phyloP scores from a whole-genome alignment of 2,888 invertebrate genomes.

The Deilephila elpenor region DNA sequence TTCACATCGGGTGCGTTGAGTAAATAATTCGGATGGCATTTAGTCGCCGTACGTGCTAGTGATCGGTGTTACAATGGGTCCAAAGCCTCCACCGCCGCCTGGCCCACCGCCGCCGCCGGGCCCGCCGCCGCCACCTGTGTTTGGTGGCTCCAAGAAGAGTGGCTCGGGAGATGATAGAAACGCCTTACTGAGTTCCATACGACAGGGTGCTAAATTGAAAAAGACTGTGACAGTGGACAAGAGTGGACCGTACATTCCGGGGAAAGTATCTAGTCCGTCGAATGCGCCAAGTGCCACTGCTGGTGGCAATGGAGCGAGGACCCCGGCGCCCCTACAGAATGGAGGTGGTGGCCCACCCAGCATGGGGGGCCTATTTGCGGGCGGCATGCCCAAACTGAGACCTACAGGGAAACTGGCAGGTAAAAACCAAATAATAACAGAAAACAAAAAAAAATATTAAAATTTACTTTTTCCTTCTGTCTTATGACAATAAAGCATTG shows the following conservation, averaged over 20 bases:
- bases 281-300: constrained; percentile 58
- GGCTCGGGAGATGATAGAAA: constrained; percentile 86
- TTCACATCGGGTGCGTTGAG: constrained; percentile 37
- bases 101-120: constrained; percentile 87
- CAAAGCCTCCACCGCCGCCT: constrained; percentile 87
- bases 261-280: constrained; percentile 80
- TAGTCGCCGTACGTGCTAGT: constrained; percentile 49
- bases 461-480: too few relatives aligned
- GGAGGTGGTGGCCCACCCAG: constrained; percentile 70
- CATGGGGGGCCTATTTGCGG: constrained; percentile 91
- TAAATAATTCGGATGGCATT: constrained; percentile 58
- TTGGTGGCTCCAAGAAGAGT: constrained; percentile 73
- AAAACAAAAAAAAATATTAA: not conserved
- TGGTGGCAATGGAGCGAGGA: constrained; percentile 66
- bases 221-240: constrained; percentile 96
- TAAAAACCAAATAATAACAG: constrained; percentile 41
- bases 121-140: constrained; percentile 83
- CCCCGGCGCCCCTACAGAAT: constrained; percentile 68
- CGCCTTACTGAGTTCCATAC: constrained; percentile 91
- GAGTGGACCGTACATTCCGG: constrained; percentile 91
- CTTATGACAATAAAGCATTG: too few relatives aligned
- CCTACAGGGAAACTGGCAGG: constrained; percentile 86
- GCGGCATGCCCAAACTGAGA: constrained; percentile 92
- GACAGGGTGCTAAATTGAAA: constrained; percentile 91
- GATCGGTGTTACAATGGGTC: constrained; percentile 57